Evolutionary conservation across 2,888 invertebrate species (phyloP).

Genomic region (Pocota personata): DNA sequence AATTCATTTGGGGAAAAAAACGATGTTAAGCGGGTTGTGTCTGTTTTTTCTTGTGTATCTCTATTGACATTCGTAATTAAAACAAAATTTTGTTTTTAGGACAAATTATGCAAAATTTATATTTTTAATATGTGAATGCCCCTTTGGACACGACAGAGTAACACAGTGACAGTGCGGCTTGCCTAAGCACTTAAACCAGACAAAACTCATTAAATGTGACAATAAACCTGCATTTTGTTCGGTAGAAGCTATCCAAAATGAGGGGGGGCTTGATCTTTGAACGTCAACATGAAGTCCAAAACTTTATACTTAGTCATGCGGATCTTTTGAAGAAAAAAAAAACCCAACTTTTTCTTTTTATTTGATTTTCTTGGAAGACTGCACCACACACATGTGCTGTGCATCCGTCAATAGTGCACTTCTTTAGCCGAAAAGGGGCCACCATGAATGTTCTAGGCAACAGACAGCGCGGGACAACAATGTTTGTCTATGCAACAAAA

Average conservation of each 20-base stretch:
- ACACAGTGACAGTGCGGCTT: neutral
- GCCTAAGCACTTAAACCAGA: neutral
- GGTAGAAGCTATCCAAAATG: neutral
- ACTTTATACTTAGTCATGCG: neutral
- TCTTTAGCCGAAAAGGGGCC: neutral
- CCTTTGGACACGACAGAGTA: neutral
- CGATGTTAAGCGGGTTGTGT: conserved; percentile 23
- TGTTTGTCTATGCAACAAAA: conserved; percentile 3
- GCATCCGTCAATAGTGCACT: neutral
- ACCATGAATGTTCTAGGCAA: neutral
- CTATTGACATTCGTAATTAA: neutral
- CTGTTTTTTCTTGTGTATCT: neutral
- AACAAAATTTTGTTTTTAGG: conserved; percentile 13
- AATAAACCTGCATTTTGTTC: conserved; percentile 10
- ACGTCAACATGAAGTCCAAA: neutral
- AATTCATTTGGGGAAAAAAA: neutral
- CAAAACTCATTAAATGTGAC: conserved; percentile 19
- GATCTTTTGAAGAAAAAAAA: neutral
- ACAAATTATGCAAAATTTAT: conserved; percentile 52
- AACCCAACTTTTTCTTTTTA: neutral
- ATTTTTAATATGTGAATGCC: neutral
- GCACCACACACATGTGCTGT: neutral
- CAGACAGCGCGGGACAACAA: neutral
- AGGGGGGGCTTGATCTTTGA: neutral
- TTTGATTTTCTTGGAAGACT: conserved; percentile 6